A percentile compares a stretch with the other conserved stretches of the same genome.
These are phyloP conservation scores for Hypotaenidia okinawae DNA, from an alignment of 2,797 vertebrate species.

Conservation along the genomic window DNA sequence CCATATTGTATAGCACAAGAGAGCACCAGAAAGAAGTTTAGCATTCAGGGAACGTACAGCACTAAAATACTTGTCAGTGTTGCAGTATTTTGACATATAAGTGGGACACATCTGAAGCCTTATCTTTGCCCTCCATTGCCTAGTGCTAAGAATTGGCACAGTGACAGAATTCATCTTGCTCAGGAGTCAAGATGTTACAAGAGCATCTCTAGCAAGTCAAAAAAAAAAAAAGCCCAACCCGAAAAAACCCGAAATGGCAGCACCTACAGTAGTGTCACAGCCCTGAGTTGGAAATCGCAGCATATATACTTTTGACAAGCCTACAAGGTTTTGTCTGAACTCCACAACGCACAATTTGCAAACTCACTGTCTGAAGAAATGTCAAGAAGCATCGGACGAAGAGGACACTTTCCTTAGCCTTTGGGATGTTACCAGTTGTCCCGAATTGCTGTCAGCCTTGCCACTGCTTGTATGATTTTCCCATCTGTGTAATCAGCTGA, in stretches of 20 bases:
- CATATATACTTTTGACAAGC: not conserved
- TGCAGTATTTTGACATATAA: slow-evolving; percentile 56
- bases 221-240: not conserved
- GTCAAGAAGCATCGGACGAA: slow-evolving; percentile 1
- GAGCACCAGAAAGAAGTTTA: slow-evolving; percentile 10
- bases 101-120: slow-evolving; percentile 50
- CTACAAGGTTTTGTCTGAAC: slow-evolving; percentile 21
- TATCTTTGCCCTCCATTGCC: slow-evolving; percentile 43
- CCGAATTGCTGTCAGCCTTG: slow-evolving; percentile 28
- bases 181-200: slow-evolving; percentile 35
- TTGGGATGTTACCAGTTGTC: slow-evolving; percentile 25
- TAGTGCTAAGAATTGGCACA: slow-evolving; percentile 22
- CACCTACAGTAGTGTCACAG: not conserved
- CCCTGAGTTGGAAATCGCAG: not conserved
- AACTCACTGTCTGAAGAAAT: slow-evolving; percentile 15
- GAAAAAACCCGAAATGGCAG: not conserved
- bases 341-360: not conserved
- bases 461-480: slow-evolving; percentile 7
- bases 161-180: slow-evolving; percentile 52
- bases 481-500: slow-evolving; percentile 13
- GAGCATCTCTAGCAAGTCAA: not conserved
- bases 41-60: slow-evolving; percentile 7
- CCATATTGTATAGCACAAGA: not conserved
- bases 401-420: slow-evolving; percentile 2
- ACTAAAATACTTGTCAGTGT: slow-evolving; percentile 54